Evolutionary conservation across 2,888 invertebrate species (phyloP), one percentile per base, ranked within the genome.

Genomic region (Scelioninae gen. 1): DNA sequence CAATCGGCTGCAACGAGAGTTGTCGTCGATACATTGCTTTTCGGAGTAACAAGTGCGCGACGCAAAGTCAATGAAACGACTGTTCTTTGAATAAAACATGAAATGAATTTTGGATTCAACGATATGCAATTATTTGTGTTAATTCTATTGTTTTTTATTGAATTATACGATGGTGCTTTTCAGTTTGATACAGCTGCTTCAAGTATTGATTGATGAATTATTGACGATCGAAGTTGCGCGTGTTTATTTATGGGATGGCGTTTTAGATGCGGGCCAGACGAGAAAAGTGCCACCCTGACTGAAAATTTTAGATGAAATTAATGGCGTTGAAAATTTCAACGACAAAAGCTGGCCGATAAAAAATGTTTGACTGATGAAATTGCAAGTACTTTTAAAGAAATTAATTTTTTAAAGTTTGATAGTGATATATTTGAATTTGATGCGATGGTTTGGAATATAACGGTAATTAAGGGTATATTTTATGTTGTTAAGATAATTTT

Each of bases 81-180:
- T n/a, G 66, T 66, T 72, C n/a, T 40, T 66, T 75, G 75, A 75
- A 75, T 75, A 75, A 75, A 66, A 75, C 75, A 75, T 75, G 58
- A 32, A 11, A 31, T 43, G n/a, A n/a, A 40, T 65, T 75, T 58
- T 56, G 40, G 40, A 75, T 75, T 66, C 66, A 65, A 66, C 43
- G 58, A 43, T 66, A 66, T 51, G 75, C 75, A 51, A 49, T 65
- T 75, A 74, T 75, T 75, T 75, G 56, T 65, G 56, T 56, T 75
- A 75, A 75, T 65, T 75, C 49, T 49, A 56, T 65, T 75, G 55
- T 55, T 51, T 60, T 63, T 74, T 56, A 65, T 75, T 58, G 47
- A 56, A 75, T 75, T 16, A 63, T 16, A 13, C 23, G 63, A 34
- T 11, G 9, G 31, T 47, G 49, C 6, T 9, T 56, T 58, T 55